Conservation (phyloP, 2,888 invertebrate genomes). For the Ennomos quercinarius region DNA sequence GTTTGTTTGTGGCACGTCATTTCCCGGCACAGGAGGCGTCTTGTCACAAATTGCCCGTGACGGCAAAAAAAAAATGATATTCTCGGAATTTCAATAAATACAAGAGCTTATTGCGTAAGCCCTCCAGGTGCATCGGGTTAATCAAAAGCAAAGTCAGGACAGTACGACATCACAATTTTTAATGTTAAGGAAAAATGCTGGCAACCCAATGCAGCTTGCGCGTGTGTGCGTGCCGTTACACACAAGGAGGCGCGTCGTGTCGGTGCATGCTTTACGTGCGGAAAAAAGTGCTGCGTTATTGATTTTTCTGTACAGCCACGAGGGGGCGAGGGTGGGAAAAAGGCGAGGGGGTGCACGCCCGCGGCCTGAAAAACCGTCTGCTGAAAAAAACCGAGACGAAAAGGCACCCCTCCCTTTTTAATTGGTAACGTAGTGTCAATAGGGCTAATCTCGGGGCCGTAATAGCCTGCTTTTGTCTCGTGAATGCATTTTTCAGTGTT, state of each 20-base stretch:
- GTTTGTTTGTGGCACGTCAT: conserved; percentile 40
- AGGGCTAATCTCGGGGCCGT: conserved; percentile 82
- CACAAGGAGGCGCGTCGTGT: conserved; percentile 61
- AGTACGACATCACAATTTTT: conserved; percentile 67
- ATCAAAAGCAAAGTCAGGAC: conserved; percentile 62
- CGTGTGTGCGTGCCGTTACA: conserved; percentile 66
- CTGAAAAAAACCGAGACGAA: conserved; percentile 85
- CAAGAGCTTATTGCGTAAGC: conserved; percentile 54
- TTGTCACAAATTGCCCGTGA: conserved; percentile 30
- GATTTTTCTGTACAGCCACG: conserved; percentile 84
- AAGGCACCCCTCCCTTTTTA: conserved; percentile 85
- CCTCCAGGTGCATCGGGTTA: conserved; percentile 68
- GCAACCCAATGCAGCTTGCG: conserved; percentile 65
- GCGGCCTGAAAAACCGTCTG: conserved; percentile 85
- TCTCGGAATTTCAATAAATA: conserved; percentile 8
- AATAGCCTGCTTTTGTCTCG: conserved; percentile 82
- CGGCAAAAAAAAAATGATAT: conserved; percentile 31
- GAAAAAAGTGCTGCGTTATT: conserved; percentile 87
- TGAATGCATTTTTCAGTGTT: conserved; percentile 81
- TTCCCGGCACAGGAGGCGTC: conserved; percentile 20
- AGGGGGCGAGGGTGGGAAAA: conserved; percentile 54
- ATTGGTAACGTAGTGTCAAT: conserved; percentile 86
- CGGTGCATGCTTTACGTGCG: conserved; percentile 86
- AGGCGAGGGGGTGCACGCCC: conserved; percentile 65
- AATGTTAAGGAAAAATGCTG: conserved; percentile 73